A percentile compares a stretch with the other conserved stretches of the same genome.
Conservation (phyloP, 2,797 vertebrate genomes). For the Cirrhinus mrigala region DNA sequence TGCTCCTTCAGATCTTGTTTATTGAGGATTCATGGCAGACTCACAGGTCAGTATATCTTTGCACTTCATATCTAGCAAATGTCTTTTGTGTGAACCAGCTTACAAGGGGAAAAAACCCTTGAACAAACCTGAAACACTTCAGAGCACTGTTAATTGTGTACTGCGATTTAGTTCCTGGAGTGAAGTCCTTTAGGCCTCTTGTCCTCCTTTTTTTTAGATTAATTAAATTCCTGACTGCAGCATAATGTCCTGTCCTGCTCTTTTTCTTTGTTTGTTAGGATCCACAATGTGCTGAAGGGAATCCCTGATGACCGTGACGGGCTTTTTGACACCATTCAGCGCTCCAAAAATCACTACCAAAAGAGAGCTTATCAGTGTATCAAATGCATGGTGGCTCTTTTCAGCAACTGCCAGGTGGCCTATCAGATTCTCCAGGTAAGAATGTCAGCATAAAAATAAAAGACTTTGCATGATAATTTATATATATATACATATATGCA, state of each 20-base stretch:
- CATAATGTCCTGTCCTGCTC: background rate
- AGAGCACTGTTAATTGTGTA: background rate
- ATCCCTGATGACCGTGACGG: constrained; percentile 98
- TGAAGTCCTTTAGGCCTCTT: background rate
- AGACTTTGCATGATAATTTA: background rate
- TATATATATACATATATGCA: no score
- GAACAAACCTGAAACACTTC: background rate
- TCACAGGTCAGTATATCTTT: constrained; percentile 85
- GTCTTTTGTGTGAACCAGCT: background rate
- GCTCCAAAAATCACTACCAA: constrained; percentile 99
- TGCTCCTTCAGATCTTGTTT: constrained; percentile 96
- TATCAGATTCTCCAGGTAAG: constrained; percentile 98
- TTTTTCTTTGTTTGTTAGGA: constrained; percentile 77
- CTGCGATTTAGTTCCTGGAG: background rate
- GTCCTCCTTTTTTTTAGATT: background rate
- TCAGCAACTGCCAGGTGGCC: constrained; percentile 98
- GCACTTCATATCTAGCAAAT: background rate
- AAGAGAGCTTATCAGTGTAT: constrained; percentile 99
- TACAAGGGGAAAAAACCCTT: background rate
- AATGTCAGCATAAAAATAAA: background rate
- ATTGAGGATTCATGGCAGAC: constrained; percentile 99
- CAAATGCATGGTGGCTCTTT: constrained; percentile 99
- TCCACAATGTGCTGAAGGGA: constrained; percentile 99
- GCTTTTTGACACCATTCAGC: constrained; percentile 99
- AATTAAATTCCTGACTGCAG: background rate